A percentile compares a stretch with the other conserved stretches of the same genome.
These are phyloP conservation scores for Nymphalis urticae DNA, from an alignment of 2,888 invertebrate genomes.

Conservation along the genomic window DNA sequence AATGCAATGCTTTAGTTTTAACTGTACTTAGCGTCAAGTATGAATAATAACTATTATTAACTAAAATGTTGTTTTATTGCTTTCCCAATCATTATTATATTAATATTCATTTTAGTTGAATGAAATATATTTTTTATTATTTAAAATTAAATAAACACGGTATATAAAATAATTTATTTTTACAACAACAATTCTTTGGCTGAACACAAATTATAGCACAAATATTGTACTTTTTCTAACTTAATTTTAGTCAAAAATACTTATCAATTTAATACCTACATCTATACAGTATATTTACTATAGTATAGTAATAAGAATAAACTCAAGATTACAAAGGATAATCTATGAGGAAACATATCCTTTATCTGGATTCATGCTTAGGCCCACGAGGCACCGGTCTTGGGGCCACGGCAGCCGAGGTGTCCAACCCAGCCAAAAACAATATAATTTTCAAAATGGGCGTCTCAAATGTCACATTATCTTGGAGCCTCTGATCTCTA, in stretches of 20 bases:
- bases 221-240: conserved; percentile 34
- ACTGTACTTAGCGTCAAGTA: not conserved
- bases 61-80: not conserved
- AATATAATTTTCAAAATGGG: too few species aligned
- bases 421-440: too few species aligned
- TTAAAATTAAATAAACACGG: not conserved
- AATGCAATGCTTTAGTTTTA: conserved; percentile 6
- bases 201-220: conserved; percentile 28
- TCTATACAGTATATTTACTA: not conserved
- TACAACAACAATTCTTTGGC: conserved; percentile 40
- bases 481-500: too few species aligned
- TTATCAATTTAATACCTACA: not conserved
- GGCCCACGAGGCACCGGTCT: too few species aligned
- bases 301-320: too few species aligned
- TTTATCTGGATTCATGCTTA: too few species aligned
- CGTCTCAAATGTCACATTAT: too few species aligned
- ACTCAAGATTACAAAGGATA: too few species aligned
- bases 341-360: too few species aligned
- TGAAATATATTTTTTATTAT: not conserved
- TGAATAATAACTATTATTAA: not conserved
- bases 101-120: not conserved
- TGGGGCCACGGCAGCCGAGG: too few species aligned
- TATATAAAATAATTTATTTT: conserved; percentile 35
- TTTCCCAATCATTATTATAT: too few species aligned
- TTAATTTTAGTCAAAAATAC: conserved; percentile 1